phyloP scores from a whole-genome alignment of 2,797 vertebrate species.

The Spea hammondii region DNA sequence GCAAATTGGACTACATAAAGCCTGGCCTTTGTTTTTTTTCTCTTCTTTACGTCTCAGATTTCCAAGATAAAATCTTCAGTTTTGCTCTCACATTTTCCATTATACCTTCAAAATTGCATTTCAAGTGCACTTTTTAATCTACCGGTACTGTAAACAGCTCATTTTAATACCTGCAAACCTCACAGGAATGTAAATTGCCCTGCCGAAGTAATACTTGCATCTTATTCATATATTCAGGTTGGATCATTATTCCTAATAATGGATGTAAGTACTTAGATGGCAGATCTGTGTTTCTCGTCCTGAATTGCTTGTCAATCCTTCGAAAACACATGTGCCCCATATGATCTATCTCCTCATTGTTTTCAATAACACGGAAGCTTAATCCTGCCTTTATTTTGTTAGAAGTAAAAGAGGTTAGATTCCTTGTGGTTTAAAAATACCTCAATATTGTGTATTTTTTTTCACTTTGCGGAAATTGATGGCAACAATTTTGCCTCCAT shows the following conservation, averaged over 20 bases:
- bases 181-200: slow-evolving; percentile 66
- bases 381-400: slow-evolving; percentile 55
- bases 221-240: slow-evolving; percentile 63
- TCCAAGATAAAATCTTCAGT: slow-evolving; percentile 45
- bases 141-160: slow-evolving; percentile 59
- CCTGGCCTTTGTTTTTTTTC: slow-evolving; percentile 15
- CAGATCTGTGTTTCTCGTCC: slow-evolving; percentile 60
- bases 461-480: slow-evolving; percentile 50
- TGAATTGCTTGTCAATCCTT: slow-evolving; percentile 67
- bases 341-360: slow-evolving; percentile 56
- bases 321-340: slow-evolving; percentile 59
- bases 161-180: slow-evolving; percentile 63
- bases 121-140: slow-evolving; percentile 60
- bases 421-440: slow-evolving; percentile 43
- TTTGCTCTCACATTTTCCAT: slow-evolving; percentile 48
- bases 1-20: neutral
- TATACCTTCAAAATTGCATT: slow-evolving; percentile 57
- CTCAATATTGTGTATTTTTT: slow-evolving; percentile 45
- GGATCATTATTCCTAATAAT: slow-evolving; percentile 70
- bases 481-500: slow-evolving; percentile 44
- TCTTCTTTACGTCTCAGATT: slow-evolving; percentile 21
- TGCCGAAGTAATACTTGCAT: slow-evolving; percentile 59
- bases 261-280: slow-evolving; percentile 67
- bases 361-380: slow-evolving; percentile 55
- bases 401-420: slow-evolving; percentile 41